Base-by-base conservation (phyloP, 2,797 vertebrate species). In the Dallia pectoralis region DNA sequence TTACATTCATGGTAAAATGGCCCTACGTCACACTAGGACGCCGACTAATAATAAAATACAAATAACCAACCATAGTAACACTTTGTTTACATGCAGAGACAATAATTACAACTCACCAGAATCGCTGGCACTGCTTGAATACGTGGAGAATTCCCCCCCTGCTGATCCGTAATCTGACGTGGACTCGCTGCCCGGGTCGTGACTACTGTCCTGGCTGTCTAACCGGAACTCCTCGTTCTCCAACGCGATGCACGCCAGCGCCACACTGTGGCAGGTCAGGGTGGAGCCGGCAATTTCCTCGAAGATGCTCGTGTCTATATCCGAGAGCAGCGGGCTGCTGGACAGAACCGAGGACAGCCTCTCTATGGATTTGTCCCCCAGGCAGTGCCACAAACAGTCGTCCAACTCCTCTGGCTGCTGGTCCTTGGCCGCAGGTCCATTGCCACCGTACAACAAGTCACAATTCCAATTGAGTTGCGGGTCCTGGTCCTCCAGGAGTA, bases 231-330 rank as follows among this genome's bases (percentile, higher is more conserved):
- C 86, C 73, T 91, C 91, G 19, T 68, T 64, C 32, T 77, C 75
- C 51, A 81, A 73, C 44, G 73, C 69, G 53, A 82, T 77, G 49
- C 79, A 78, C 19, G 76, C 77, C 29, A 86, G 80, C 79, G 79
- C 75, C 78, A 63, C 84, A 4, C 71, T 73, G 69, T 86, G 81
- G 77, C 91, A 93, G 72, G 93, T 88, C 47, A 94, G 81, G 1
- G 86, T 92, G 69, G 94, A 93, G 6, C 92, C 89, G 0, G 89
- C 92, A 0, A 95, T 90, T 69, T 92, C 93, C 72, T 93, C 92
- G 2, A 95, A 95, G 78, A 94, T 93, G 72, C 86, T 86, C 44
- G 90, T 91, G 80, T 93, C 91, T 4, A 94, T 94, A 72, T 93
- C 91, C 0, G 92, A 91, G 9, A 94, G 88, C 78, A 94, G 82